These are phyloP conservation scores for Microhierax caerulescens DNA, from an alignment of 2,797 vertebrate species.

Conservation along the genomic window DNA sequence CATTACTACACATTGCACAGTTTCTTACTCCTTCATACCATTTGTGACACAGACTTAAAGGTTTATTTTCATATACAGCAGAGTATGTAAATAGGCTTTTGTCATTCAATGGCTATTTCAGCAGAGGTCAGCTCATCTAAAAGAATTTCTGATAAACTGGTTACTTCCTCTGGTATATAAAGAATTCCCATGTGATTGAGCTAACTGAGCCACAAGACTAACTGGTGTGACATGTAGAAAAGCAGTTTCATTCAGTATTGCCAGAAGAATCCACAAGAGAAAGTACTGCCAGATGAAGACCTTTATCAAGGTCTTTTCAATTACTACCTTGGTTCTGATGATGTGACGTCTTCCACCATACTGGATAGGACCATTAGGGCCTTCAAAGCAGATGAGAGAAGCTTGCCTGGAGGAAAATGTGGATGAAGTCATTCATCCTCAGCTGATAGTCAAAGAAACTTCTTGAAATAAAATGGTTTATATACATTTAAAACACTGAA, in stretches of 20 bases:
- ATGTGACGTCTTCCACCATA: neutral
- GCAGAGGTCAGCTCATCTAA: neutral
- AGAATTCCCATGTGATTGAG: neutral
- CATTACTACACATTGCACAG: fast-evolving
- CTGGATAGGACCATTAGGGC: neutral
- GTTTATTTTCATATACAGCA: neutral
- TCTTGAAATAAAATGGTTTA: neutral
- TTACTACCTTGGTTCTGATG: neutral
- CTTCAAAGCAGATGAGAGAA: neutral
- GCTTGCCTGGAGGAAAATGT: neutral
- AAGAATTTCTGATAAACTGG: neutral
- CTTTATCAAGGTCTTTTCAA: neutral
- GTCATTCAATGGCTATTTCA: neutral
- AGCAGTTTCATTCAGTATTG: neutral
- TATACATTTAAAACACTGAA: neutral
- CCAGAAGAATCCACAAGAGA: neutral
- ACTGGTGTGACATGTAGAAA: neutral
- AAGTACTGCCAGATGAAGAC: neutral
- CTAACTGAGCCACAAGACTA: neutral
- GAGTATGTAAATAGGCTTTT: neutral
- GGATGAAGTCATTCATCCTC: neutral
- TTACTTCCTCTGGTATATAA: neutral
- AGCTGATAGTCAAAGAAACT: neutral
- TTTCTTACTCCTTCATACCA: neutral
- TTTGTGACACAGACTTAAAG: neutral